Conservation (phyloP, 2,888 invertebrate species). For the Campoplex capitator region DNA sequence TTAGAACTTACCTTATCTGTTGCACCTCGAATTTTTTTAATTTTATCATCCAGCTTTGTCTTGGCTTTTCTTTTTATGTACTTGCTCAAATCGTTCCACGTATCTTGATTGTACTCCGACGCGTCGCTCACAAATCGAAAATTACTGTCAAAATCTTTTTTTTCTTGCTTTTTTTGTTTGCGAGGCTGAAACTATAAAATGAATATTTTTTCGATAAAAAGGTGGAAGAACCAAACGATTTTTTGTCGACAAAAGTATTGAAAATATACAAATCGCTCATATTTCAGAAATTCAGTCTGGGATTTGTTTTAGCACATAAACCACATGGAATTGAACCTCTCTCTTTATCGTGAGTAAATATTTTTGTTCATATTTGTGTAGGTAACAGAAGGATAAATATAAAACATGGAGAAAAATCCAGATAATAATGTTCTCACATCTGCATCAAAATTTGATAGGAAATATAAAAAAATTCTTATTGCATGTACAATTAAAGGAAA, state of each 20-base stretch:
- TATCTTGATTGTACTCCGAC: constrained; percentile 92
- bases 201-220: background rate
- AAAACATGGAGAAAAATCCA: too few species aligned
- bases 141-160: constrained; percentile 91
- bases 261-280: background rate
- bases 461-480: background rate
- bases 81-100: constrained; percentile 92
- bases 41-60: constrained; percentile 94
- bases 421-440: too few species aligned
- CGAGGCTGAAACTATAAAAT: constrained; percentile 91
- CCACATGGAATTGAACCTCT: background rate
- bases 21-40: constrained; percentile 86
- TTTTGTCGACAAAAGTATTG: background rate
- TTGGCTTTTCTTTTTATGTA: constrained; percentile 93
- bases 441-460: background rate
- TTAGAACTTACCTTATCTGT: constrained; percentile 34
- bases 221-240: constrained; percentile 7
- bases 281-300: too few species aligned
- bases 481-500: background rate
- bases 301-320: too few species aligned
- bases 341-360: background rate
- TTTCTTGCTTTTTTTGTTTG: constrained; percentile 89
- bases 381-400: too few species aligned
- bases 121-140: constrained; percentile 93
- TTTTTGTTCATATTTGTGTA: too few species aligned